Base-by-base conservation (phyloP, 1,140 invertebrate genomes). In the Chymomyza costata region DNA sequence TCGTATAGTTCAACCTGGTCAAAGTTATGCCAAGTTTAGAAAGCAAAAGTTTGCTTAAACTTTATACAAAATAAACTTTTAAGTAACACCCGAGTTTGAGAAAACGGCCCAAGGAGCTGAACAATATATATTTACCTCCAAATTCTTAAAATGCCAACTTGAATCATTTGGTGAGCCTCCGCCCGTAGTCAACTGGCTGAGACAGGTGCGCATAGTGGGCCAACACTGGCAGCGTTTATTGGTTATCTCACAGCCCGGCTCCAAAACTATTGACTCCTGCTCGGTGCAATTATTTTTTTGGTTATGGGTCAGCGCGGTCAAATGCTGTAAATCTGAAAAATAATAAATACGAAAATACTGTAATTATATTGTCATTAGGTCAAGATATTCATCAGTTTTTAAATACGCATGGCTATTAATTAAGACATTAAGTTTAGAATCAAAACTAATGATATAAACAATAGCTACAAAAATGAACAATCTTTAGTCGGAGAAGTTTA, bases 211-310 rank as follows among this genome's bases (percentile, higher is more conserved):
- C 61, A 83, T 60, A 14, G 63, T 65, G 37, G 81, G 83, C 83
- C 83, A 85, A 46, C 83, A 85, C 44, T 85, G 83, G 59, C 83
- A 85, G 11, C 69, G 71, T 50, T 85, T 83, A 44, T 85, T 83
- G 7, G 81, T 85, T 43, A 85, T 85, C 64, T 85, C 83, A 43
- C 83, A 85, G 38, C 83, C 83, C 40, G 71, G 60, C 40, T 85
- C 65, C 44, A 85, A 31, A 8, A 81, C 62, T 50, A 85, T 85
- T 46, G 62, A 53, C 44, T 85, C 69, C 14, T 60, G 50, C 51
- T 80, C 68, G 34, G 76, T 80, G 41, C 83, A 85, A 53, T 85
- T 85, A 45, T 53, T 49, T 11, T 56, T 50, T 51, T 74, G 60
- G 53, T 56, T 82, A 52, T 80, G 83, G 51, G 73, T 73, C 16